Base-by-base conservation (phyloP, 2,797 vertebrate species). In the Typhlichthys eigenmanni region DNA sequence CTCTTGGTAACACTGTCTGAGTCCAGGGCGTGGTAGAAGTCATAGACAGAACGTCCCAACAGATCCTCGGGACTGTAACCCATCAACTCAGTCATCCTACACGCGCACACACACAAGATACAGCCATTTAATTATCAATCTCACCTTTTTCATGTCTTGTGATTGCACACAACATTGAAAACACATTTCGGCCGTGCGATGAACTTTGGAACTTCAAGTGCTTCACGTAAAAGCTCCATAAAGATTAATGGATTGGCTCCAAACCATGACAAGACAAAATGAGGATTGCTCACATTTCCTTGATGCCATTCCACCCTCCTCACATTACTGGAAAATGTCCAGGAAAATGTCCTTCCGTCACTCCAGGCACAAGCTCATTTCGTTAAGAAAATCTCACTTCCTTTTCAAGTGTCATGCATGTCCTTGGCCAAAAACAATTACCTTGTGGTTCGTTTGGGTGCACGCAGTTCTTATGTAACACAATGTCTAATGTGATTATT, bases 21-120 rank as follows among this genome's bases (percentile, higher is more conserved):
- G 87, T 99, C 97, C 82, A 97, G 87, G 1, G 96, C 96, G 38
- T 98, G 96, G 87, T 98, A 98, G 71, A 98, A 97, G 70, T 98
- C 96, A 0, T 98, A 99, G 0, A 95, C 93, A 0, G 96, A 98
- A 12, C 95, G 96, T n/a, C 96, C 96, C 51, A 98, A 85, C 60
- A 99, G 90, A 74, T 99, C 96, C 58, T 99, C 96, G 1, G 95
- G 95, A 70, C 93, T 92, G 84, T 98, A 98, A 58, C 97, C 97
- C 88, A 98, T 92, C 89, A 98, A 67, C 78, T 98, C 94, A 3
- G 92, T 95, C 62, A 99, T 95, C 91, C 97, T 99, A 62, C 24
- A 50, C 55, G 52, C 38, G 55, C 47, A 68, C 53, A 74, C 47
- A 68, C 45, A 73, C 57, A 55, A 61, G 57, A 71, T 11, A 66